Conservation (phyloP, 2,888 invertebrate genomes). For the Escarpia spicata region DNA sequence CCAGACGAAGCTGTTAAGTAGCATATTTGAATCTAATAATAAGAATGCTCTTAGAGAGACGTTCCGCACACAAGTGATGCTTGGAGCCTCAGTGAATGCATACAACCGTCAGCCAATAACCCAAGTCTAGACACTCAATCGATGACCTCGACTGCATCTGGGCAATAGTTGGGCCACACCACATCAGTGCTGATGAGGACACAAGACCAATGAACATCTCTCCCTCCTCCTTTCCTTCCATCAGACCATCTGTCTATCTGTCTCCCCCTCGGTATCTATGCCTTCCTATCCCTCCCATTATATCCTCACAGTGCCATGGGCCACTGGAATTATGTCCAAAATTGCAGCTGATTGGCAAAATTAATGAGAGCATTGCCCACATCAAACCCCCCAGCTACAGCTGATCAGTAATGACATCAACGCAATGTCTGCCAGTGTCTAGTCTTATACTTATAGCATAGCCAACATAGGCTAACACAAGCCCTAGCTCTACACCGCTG, state of each 20-base stretch:
- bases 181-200: background rate
- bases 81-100: background rate
- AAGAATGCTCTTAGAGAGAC: background rate
- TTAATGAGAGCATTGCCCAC: background rate
- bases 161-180: background rate
- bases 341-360: background rate
- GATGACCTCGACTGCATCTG: background rate
- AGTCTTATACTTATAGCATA: no score
- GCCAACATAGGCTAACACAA: background rate
- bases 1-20: background rate
- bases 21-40: constrained; percentile 16
- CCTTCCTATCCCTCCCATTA: background rate
- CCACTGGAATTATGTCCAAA: background rate
- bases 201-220: background rate
- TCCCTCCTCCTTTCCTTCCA: background rate
- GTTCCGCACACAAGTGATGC: background rate
- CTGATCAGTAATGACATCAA: background rate
- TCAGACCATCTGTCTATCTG: background rate
- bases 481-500: background rate
- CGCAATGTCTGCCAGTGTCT: background rate
- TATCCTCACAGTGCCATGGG: background rate
- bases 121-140: background rate
- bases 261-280: background rate
- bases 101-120: background rate
- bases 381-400: background rate